Percentiles rank a stretch among this genome's conserved stretches.
These are phyloP conservation scores for Drosophila tristis DNA, from an alignment of 1,140 invertebrate species.

Conservation along the genomic window DNA sequence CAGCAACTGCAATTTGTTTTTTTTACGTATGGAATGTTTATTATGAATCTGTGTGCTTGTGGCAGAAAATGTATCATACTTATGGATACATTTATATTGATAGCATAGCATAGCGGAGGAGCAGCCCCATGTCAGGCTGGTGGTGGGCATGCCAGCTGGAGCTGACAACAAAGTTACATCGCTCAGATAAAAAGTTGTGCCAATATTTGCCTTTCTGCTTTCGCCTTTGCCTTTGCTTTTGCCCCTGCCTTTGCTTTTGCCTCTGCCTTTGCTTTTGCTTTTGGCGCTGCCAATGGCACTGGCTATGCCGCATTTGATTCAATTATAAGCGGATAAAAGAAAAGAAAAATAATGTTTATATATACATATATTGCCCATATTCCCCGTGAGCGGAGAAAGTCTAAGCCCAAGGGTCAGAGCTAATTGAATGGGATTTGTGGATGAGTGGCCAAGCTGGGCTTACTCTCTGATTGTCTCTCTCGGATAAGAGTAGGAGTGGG, in stretches of 20 bases:
- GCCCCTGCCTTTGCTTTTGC: slow-evolving; percentile 21
- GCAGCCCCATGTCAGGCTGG: slow-evolving; percentile 16
- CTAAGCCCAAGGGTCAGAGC: slow-evolving; percentile 35
- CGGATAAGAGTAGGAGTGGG: too few relatives aligned
- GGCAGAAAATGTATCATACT: slow-evolving; percentile 30
- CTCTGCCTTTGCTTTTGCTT: slow-evolving; percentile 37
- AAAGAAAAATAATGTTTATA: slow-evolving; percentile 18
- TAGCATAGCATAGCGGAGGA: neutral
- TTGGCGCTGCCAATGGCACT: slow-evolving; percentile 6
- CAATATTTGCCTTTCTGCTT: slow-evolving; percentile 69
- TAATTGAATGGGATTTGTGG: slow-evolving; percentile 71
- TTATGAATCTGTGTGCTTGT: neutral
- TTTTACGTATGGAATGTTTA: neutral
- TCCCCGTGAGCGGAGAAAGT: slow-evolving; percentile 26
- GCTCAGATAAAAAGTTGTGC: slow-evolving; percentile 66
- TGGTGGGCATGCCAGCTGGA: neutral
- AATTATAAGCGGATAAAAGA: slow-evolving; percentile 73
- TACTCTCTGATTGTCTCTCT: slow-evolving; percentile 43
- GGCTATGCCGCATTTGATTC: slow-evolving; percentile 65
- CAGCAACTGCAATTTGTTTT: slow-evolving; percentile 35
- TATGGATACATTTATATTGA: slow-evolving; percentile 2
- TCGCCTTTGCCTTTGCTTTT: slow-evolving; percentile 36
- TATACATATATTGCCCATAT: slow-evolving; percentile 22
- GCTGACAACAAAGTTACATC: slow-evolving; percentile 57
- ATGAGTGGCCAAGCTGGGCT: slow-evolving; percentile 18